Evolutionary conservation across 1,140 invertebrate species (phyloP).

Genomic region (Euglossa dilemma): DNA sequence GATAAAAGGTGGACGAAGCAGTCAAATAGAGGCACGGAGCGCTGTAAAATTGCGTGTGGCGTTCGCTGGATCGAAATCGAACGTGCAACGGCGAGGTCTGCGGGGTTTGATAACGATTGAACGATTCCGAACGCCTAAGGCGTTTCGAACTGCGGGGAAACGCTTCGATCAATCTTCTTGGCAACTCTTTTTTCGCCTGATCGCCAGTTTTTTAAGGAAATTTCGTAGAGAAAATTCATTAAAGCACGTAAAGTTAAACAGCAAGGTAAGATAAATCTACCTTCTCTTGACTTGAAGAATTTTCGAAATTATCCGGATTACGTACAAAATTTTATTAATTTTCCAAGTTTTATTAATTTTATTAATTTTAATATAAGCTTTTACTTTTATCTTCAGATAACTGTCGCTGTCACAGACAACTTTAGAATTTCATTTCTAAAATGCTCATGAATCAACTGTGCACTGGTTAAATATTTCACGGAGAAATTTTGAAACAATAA

Average conservation of each 20-base stretch:
- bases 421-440: too few relatives aligned
- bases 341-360: too few relatives aligned
- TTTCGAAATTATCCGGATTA: too few relatives aligned
- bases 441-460: too few relatives aligned
- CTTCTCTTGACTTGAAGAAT: too few relatives aligned
- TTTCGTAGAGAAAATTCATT: background rate
- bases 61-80: constrained; percentile 16
- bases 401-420: too few relatives aligned
- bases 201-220: background rate
- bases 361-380: too few relatives aligned
- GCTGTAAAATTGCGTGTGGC: constrained; percentile 6
- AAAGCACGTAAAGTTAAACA: background rate
- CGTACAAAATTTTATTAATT: too few relatives aligned
- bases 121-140: constrained; percentile 25
- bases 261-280: background rate
- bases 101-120: constrained; percentile 34
- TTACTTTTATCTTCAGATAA: too few relatives aligned
- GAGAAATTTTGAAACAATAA: too few relatives aligned
- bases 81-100: constrained; percentile 5
- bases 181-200: background rate
- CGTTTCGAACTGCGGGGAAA: background rate
- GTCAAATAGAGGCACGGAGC: background rate
- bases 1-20: constrained; percentile 10
- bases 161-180: background rate
- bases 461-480: too few relatives aligned